Conservation (phyloP, 1,140 invertebrate species). For the Bactericera cockerelli region DNA sequence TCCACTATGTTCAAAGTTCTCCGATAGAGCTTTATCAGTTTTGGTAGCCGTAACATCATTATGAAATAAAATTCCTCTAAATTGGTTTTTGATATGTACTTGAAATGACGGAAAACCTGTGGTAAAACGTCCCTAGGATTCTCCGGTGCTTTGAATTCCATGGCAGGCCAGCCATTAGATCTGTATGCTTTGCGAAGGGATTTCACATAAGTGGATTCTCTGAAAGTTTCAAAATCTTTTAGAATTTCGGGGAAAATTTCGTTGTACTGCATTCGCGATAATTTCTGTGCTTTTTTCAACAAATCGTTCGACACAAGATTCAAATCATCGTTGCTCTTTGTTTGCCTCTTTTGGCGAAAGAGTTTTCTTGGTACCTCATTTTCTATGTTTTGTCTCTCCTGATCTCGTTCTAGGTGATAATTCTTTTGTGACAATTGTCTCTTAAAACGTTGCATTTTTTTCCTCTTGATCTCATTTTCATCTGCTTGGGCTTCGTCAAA, state of each 20-base stretch:
- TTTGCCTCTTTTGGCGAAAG: no score
- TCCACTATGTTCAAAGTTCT: background rate
- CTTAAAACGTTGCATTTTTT: no score
- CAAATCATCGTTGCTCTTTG: no score
- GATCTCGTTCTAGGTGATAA: no score
- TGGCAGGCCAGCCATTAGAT: background rate
- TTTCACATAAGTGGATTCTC: background rate
- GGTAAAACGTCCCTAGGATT: background rate
- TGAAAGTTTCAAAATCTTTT: constrained; percentile 3
- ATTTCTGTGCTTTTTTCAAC: background rate
- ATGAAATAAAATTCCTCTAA: constrained; percentile 2
- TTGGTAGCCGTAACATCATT: background rate
- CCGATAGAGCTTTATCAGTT: background rate
- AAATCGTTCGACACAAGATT: background rate
- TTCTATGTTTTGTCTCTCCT: no score
- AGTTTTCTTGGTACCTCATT: no score
- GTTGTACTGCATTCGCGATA: background rate
- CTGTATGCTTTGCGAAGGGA: background rate
- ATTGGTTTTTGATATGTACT: background rate
- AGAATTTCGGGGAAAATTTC: background rate
- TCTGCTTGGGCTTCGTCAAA: no score
- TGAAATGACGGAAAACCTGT: constrained; percentile 4
- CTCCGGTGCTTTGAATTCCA: background rate
- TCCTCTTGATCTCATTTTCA: no score
- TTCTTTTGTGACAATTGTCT: no score